Conservation (phyloP, 2,888 invertebrate species). For the Orthonychiurus folsomi region DNA sequence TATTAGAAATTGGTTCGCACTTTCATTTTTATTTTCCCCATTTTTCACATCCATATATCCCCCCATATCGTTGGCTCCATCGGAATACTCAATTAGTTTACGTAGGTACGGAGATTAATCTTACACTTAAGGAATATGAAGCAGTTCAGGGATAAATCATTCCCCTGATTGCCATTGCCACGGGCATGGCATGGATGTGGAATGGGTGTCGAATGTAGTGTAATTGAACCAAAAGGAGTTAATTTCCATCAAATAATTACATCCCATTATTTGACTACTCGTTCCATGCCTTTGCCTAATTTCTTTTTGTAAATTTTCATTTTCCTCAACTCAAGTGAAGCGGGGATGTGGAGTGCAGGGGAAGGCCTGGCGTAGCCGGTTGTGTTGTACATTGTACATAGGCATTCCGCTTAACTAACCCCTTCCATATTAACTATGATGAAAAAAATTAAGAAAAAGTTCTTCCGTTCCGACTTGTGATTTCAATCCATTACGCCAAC, state of each 20-base stretch:
- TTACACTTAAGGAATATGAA: not conserved
- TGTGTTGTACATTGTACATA: too few species aligned
- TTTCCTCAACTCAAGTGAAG: not conserved
- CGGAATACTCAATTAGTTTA: too few species aligned
- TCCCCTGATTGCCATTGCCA: too few species aligned
- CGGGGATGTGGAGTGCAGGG: too few species aligned
- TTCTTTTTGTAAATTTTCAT: not conserved
- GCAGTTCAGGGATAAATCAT: not conserved
- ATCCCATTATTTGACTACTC: not conserved
- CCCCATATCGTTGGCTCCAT: too few species aligned
- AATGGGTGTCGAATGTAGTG: not conserved
- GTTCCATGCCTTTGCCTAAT: not conserved
- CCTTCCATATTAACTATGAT: too few species aligned
- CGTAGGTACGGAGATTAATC: too few species aligned
- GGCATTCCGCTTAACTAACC: too few species aligned
- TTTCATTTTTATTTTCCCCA: not conserved
- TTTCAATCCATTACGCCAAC: too few species aligned
- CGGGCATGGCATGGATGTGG: not conserved
- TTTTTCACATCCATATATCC: too few species aligned
- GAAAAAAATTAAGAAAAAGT: not conserved
- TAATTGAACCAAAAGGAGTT: not conserved
- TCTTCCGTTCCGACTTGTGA: not conserved
- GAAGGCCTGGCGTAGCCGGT: too few species aligned
- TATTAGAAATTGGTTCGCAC: not conserved
- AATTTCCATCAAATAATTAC: not conserved